Percentiles rank a stretch among this genome's conserved stretches.
These are phyloP conservation scores for Scrobipalpa atriplicella DNA, from an alignment of 2,888 invertebrate genomes.

Conservation along the genomic window DNA sequence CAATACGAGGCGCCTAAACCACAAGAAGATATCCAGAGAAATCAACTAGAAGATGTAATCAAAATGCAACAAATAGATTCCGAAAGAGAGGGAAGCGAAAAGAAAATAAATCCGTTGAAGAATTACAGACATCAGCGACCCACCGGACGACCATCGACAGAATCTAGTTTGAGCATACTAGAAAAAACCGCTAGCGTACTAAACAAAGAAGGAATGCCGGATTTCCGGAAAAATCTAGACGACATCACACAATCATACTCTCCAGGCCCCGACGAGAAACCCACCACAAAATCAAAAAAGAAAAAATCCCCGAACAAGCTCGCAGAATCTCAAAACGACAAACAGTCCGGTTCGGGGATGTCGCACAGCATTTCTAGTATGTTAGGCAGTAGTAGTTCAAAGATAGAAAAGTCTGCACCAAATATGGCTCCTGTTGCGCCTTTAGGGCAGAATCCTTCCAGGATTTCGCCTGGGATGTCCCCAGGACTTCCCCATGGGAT, in stretches of 20 bases:
- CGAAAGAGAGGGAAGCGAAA: slow-evolving; percentile 47
- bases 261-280: slow-evolving; percentile 66
- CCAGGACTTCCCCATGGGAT: slow-evolving; percentile 46
- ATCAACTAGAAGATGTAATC: not conserved
- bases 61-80: slow-evolving; percentile 41
- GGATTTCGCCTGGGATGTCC: slow-evolving; percentile 35
- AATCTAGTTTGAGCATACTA: slow-evolving; percentile 72
- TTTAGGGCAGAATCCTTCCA: slow-evolving; percentile 43
- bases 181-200: slow-evolving; percentile 73
- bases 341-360: slow-evolving; percentile 57
- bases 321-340: slow-evolving; percentile 56
- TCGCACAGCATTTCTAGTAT: slow-evolving; percentile 75
- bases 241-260: slow-evolving; percentile 79
- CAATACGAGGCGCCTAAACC: not conserved
- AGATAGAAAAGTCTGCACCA: slow-evolving; percentile 40
- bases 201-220: slow-evolving; percentile 73
- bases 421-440: slow-evolving; percentile 47
- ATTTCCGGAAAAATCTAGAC: slow-evolving; percentile 74
- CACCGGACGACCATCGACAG: slow-evolving; percentile 58
- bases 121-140: slow-evolving; percentile 77
- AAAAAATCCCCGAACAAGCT: slow-evolving; percentile 73
- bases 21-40: not conserved
- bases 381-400: slow-evolving; percentile 51
- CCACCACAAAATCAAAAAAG: slow-evolving; percentile 64
- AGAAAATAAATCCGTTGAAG: slow-evolving; percentile 74